Evolutionary conservation across 2,797 vertebrate genomes (phyloP).

Genomic region (Pelodytes ibericus): DNA sequence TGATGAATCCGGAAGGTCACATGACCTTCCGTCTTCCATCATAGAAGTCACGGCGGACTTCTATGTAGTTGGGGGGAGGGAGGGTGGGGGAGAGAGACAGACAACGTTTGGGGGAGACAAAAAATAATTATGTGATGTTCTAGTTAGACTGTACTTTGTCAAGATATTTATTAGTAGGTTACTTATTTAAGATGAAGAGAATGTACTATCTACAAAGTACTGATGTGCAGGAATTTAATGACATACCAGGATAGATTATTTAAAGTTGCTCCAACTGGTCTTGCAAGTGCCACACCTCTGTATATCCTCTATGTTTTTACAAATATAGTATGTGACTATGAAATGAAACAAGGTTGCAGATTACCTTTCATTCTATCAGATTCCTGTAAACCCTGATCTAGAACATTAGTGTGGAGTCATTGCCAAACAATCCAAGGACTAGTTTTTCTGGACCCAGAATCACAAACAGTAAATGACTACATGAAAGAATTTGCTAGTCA

Average conservation of each 20-base stretch:
- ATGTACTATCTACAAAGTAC: too few species aligned
- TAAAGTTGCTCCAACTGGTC: slow-evolving; percentile 57
- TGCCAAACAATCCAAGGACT: not conserved
- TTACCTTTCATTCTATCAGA: slow-evolving; percentile 12
- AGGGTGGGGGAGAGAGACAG: too few species aligned
- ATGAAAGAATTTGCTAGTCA: slow-evolving; percentile 53
- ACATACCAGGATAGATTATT: slow-evolving; percentile 64
- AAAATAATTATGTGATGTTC: too few species aligned
- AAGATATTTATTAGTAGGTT: too few species aligned
- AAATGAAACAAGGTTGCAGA: not conserved
- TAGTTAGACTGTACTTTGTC: too few species aligned
- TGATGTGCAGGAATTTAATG: slow-evolving; percentile 58
- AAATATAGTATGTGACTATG: not conserved
- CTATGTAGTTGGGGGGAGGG: too few species aligned
- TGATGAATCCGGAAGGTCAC: too few species aligned
- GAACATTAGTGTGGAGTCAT: not conserved
- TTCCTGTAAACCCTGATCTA: slow-evolving; percentile 5
- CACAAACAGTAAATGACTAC: slow-evolving; percentile 59
- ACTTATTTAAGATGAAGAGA: too few species aligned
- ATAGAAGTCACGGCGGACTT: too few species aligned
- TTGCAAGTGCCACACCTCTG: slow-evolving; percentile 58
- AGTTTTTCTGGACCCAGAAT: slow-evolving; percentile 58
- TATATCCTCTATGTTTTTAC: slow-evolving; percentile 21
- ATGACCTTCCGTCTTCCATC: too few species aligned
- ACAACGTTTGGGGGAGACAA: too few species aligned